A percentile compares a stretch with the other conserved stretches of the same genome.
Conservation (phyloP, 2,797 vertebrate species). For the Paguma larvata region DNA sequence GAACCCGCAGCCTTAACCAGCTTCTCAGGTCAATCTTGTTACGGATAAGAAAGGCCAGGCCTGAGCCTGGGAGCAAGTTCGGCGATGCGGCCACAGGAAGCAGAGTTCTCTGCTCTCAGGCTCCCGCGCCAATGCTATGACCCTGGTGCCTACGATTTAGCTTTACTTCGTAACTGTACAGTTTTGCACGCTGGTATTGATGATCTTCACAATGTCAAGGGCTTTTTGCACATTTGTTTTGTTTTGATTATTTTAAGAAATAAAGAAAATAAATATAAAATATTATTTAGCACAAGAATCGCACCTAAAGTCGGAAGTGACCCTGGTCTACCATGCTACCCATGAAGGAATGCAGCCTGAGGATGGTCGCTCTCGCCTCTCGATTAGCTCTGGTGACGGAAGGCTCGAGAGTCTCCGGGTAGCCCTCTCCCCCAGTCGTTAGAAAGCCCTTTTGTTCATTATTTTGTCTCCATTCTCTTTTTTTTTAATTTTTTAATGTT, state of each 20-base stretch:
- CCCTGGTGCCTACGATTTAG: not conserved
- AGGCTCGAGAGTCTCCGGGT: rapidly evolving
- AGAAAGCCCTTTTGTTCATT: not conserved
- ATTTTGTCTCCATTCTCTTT: not conserved
- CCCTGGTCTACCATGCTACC: not conserved
- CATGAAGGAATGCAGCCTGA: not conserved
- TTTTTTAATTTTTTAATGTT: too few species aligned
- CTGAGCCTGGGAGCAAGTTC: not conserved
- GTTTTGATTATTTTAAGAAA: not conserved
- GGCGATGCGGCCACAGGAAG: rapidly evolving
- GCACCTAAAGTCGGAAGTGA: not conserved
- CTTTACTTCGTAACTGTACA: not conserved
- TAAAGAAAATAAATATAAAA: not conserved
- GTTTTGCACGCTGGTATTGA: not conserved
- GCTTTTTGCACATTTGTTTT: not conserved
- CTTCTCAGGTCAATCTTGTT: not conserved
- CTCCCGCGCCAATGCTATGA: rapidly evolving
- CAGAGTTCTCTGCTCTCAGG: rapidly evolving
- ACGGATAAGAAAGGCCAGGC: not conserved
- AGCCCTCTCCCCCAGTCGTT: not conserved
- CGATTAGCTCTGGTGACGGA: not conserved
- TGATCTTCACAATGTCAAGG: not conserved
- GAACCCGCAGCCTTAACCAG: not conserved
- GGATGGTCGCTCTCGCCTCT: not conserved
- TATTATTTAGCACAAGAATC: not conserved